These are phyloP conservation scores for Solen grandis DNA, from an alignment of 1,140 invertebrate species.

Conservation along the genomic window DNA sequence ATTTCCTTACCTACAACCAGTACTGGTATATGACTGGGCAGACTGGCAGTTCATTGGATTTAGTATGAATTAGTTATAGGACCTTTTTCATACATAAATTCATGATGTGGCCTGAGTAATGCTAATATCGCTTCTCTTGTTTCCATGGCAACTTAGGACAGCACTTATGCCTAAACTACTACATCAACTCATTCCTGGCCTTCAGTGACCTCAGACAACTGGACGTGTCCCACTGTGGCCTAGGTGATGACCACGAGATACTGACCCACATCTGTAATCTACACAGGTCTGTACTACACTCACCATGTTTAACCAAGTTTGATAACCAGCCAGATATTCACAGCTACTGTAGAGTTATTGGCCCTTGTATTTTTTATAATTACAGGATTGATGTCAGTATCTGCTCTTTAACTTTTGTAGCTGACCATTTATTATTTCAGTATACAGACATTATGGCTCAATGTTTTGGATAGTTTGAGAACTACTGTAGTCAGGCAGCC, in stretches of 20 bases:
- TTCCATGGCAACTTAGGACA: too few species aligned
- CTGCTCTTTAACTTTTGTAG: too few species aligned
- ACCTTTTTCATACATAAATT: too few species aligned
- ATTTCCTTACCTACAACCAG: too few species aligned
- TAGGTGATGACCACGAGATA: constrained; percentile 65
- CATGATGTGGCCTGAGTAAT: too few species aligned
- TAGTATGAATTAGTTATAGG: too few species aligned
- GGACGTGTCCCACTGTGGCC: constrained; percentile 54
- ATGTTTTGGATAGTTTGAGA: not conserved
- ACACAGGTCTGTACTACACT: too few species aligned
- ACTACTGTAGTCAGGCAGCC: too few species aligned
- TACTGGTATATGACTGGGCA: too few species aligned
- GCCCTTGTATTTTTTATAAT: not conserved
- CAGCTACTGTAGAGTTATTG: not conserved
- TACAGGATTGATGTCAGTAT: not conserved
- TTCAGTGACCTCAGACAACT: constrained; percentile 54
- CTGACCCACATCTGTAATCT: constrained; percentile 54
- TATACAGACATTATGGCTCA: not conserved
- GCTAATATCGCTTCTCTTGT: too few species aligned
- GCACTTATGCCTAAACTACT: constrained; percentile 55
- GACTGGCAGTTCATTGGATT: too few species aligned
- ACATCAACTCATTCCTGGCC: constrained; percentile 49
- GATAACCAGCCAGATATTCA: not conserved
- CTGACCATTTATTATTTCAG: not conserved
- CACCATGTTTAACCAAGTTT: not conserved